These are phyloP conservation scores for Drosophila longiperda DNA, from an alignment of 2,888 invertebrate genomes.

Conservation along the genomic window DNA sequence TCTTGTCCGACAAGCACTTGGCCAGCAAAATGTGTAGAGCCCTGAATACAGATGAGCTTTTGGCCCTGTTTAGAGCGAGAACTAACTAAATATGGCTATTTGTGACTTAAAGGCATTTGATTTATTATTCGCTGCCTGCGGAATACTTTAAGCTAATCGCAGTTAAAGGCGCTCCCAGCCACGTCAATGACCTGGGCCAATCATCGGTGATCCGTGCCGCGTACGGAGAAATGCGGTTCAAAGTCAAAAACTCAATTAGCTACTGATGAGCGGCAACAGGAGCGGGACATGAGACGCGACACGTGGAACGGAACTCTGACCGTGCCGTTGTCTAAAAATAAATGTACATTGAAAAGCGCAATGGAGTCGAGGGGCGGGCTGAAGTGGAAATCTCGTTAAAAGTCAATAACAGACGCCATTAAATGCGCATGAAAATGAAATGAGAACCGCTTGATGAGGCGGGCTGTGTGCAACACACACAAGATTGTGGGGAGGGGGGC, in stretches of 20 bases:
- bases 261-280: constrained; percentile 24
- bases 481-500: background rate
- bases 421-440: constrained; percentile 79
- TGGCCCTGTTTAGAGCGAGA: constrained; percentile 38
- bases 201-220: constrained; percentile 13
- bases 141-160: constrained; percentile 42
- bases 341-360: constrained; percentile 37
- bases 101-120: constrained; percentile 49
- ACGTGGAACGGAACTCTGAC: constrained; percentile 25
- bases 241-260: constrained; percentile 80
- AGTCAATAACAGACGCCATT: constrained; percentile 81
- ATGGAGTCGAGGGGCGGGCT: constrained; percentile 47
- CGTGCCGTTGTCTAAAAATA: constrained; percentile 48
- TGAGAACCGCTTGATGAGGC: constrained; percentile 62
- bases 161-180: constrained; percentile 29
- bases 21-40: constrained; percentile 36
- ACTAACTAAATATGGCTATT: constrained; percentile 54
- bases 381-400: constrained; percentile 79
- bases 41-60: constrained; percentile 76
- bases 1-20: constrained; percentile 76
- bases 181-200: constrained; percentile 67
- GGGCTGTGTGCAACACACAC: constrained; percentile 18
- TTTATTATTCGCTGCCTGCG: constrained; percentile 55
- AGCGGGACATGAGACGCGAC: background rate
- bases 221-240: constrained; percentile 52